These are phyloP conservation scores for Nycteola revayana DNA, from an alignment of 2,888 invertebrate genomes.

Conservation along the genomic window DNA sequence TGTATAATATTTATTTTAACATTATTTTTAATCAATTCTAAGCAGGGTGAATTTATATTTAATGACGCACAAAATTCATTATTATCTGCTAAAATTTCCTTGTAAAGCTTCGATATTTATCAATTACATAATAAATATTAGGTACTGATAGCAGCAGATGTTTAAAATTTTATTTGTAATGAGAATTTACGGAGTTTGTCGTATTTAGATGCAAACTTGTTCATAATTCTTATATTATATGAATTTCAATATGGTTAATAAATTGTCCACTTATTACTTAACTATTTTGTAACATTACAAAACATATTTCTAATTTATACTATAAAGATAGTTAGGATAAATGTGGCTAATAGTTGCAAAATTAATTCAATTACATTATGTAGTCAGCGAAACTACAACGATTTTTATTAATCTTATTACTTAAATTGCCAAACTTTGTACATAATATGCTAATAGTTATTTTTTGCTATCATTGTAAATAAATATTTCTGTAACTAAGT, in stretches of 20 bases:
- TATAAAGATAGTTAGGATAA: conserved; percentile 30
- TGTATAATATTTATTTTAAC: conserved; percentile 22
- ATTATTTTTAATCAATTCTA: conserved; percentile 40
- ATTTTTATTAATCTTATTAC: conserved; percentile 27
- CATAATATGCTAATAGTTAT: conserved; percentile 39
- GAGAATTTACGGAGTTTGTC: conserved; percentile 40
- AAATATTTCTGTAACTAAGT: conserved; percentile 28
- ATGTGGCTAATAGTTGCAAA: conserved; percentile 31
- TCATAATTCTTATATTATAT: conserved; percentile 33
- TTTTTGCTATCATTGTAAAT: conserved; percentile 51
- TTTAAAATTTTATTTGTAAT: conserved; percentile 22
- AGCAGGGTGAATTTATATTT: conserved; percentile 59
- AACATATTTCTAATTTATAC: conserved; percentile 22
- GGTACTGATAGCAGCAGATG: too few species aligned
- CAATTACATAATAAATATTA: too few species aligned
- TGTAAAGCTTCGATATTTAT: conserved; percentile 31
- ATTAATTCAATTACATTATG: conserved; percentile 27
- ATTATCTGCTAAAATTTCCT: conserved; percentile 26
- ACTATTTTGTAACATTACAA: conserved; percentile 15
- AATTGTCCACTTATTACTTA: conserved; percentile 42
- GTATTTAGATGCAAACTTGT: conserved; percentile 41
- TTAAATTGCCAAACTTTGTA: conserved; percentile 53
- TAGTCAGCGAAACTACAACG: conserved; percentile 29
- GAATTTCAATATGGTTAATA: conserved; percentile 36
- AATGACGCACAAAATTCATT: conserved; percentile 62